Conservation (phyloP, 2,797 vertebrate species). For the Acomys russatus region DNA sequence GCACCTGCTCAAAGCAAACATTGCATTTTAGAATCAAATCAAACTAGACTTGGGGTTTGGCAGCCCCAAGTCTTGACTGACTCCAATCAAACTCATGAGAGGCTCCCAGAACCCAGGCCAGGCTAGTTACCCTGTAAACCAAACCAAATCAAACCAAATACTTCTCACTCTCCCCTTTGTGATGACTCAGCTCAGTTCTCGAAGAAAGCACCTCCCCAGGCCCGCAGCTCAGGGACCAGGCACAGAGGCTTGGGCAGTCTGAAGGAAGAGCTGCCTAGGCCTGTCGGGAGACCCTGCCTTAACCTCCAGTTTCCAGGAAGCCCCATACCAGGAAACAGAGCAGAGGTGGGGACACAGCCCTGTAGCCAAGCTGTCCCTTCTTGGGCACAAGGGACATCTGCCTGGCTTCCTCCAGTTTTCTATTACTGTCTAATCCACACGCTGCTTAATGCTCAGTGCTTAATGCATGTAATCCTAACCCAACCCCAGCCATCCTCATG, state of each 20-base stretch:
- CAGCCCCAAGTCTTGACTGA: background rate
- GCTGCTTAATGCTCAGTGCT: background rate
- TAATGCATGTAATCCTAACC: background rate
- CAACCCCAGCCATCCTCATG: background rate
- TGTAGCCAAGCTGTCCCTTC: background rate
- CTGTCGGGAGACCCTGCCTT: background rate
- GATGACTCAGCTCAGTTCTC: slow-evolving; percentile 42
- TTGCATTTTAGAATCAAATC: background rate
- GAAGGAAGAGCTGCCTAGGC: background rate
- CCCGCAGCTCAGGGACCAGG: background rate
- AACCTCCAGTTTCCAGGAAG: background rate
- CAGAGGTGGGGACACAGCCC: background rate
- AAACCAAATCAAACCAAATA: background rate
- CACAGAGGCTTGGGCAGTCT: background rate
- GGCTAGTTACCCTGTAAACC: background rate
- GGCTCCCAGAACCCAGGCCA: background rate
- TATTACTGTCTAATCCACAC: background rate
- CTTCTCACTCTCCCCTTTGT: background rate
- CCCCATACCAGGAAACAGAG: background rate
- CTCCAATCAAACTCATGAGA: background rate
- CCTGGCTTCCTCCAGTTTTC: slow-evolving; percentile 28
- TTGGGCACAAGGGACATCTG: background rate
- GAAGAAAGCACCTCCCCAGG: slow-evolving; percentile 39
- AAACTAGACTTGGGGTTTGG: background rate
- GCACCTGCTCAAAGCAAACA: background rate